Evolutionary conservation across 2,797 vertebrate species (phyloP), one percentile per base, ranked within the genome.

Genomic region (Aldrovandia affinis): DNA sequence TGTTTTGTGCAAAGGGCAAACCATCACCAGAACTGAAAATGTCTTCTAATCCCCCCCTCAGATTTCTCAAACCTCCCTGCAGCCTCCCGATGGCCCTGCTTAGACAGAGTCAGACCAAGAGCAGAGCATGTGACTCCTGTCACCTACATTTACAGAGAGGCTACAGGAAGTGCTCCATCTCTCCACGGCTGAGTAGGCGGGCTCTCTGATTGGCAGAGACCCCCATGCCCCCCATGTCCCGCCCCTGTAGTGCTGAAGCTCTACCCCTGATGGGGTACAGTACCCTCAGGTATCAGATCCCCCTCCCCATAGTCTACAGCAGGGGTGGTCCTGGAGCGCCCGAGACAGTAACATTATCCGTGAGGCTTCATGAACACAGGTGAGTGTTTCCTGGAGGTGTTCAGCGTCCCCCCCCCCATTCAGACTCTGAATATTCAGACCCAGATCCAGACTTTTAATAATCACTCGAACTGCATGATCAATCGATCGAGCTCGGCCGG

Each of bases 1-100:
- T 80, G 61, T 73, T 80, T 65, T 81, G 78, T 73, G 52, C 78
- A 84, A n/a, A 84, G 83, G 78, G 78, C 78, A 55, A 55, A 55
- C 78, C 22, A 50, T 42, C 30, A 63, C 61, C 83, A 42, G 47
- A 47, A 30, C n/a, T 30, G 63, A 30, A 79, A 83, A n/a, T 36
- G 2, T 44, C 28, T 30, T 10, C 36, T 39, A 22, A 30, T 52
- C 28, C 14, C 28, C 63, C n/a, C 9, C 3, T 65, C 28, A 6
- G 18, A 22, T 28, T 30, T 44, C 0, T 55, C 52, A 33, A 42
- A 28, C 42, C 83, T 63, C 75, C 77, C 75, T 52, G 44, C 14
- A 65, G 10, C 28, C 61, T n/a, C n/a, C 80, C 33, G 15, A 57
- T 6, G 28, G 78, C 61, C 63, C 55, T 54, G 75, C 42, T 80